Evolutionary conservation across 2,113 vertebrate genomes (phyloP).

Genomic region (Columbina picui): DNA sequence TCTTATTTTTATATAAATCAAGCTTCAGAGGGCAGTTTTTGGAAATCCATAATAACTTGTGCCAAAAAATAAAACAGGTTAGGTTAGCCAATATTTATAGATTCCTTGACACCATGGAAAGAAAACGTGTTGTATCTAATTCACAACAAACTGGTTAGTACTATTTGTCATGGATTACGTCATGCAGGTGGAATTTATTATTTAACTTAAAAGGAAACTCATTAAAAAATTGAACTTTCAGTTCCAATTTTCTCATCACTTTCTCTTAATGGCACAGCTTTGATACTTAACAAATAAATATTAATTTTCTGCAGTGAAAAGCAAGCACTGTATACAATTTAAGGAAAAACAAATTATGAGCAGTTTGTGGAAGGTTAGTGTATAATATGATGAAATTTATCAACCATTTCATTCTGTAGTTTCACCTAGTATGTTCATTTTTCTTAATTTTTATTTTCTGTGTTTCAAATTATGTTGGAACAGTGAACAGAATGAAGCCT

Average conservation of each 20-base stretch:
- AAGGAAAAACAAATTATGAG: background rate
- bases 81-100: conserved; percentile 40
- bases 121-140: background rate
- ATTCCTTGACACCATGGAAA: background rate
- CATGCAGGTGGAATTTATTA: conserved; percentile 38
- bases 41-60: background rate
- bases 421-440: background rate
- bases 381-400: background rate
- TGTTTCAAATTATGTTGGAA: background rate
- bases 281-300: background rate
- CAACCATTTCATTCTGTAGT: background rate
- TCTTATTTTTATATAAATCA: background rate
- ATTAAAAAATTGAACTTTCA: background rate
- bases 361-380: background rate
- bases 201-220: background rate
- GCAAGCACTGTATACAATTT: background rate
- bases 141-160: background rate
- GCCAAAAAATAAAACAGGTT: background rate
- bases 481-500: background rate
- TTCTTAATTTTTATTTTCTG: background rate
- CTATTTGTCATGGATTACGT: background rate
- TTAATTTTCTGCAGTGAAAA: background rate
- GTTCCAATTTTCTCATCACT: background rate
- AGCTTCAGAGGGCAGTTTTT: background rate
- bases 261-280: background rate